Evolutionary conservation across 1,140 invertebrate species (phyloP).

Genomic region (Heliothis subflexa): DNA sequence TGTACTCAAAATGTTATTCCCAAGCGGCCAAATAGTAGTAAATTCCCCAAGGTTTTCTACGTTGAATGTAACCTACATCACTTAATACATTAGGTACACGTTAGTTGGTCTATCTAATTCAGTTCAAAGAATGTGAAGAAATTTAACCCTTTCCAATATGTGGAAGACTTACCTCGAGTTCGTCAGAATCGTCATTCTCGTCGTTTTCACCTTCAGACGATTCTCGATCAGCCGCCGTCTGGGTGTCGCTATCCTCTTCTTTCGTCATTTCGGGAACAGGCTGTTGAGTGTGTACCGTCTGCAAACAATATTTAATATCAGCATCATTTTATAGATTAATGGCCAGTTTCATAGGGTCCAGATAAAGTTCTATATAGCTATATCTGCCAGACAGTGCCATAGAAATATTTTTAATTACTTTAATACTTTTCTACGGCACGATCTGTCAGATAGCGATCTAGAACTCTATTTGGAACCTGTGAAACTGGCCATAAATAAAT

Average conservation of each 20-base stretch:
- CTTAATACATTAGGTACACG: too few relatives aligned
- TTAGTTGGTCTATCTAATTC: too few relatives aligned
- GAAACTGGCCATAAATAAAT: neutral
- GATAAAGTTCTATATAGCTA: too few relatives aligned
- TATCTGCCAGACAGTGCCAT: too few relatives aligned
- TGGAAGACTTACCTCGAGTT: constrained; percentile 82
- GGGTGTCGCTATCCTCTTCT: constrained; percentile 81
- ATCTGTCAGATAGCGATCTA: neutral
- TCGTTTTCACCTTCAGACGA: constrained; percentile 82
- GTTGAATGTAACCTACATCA: too few relatives aligned
- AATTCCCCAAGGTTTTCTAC: neutral
- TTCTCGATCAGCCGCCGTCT: constrained; percentile 79
- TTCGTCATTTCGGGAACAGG: constrained; percentile 60
- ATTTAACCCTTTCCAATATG: neutral
- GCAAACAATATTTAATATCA: neutral
- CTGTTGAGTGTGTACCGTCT: constrained; percentile 58
- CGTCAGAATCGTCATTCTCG: constrained; percentile 83
- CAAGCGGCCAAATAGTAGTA: neutral
- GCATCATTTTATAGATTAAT: too few relatives aligned
- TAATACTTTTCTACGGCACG: too few relatives aligned
- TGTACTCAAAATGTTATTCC: constrained; percentile 5
- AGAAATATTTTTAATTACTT: too few relatives aligned
- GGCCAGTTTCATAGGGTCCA: too few relatives aligned
- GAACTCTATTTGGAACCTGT: constrained; percentile 19
- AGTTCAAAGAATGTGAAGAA: too few relatives aligned